A percentile compares a stretch with the other conserved stretches of the same genome.
phyloP scores from a whole-genome alignment of 2,113 vertebrate genomes.

The Apteryx owenii region DNA sequence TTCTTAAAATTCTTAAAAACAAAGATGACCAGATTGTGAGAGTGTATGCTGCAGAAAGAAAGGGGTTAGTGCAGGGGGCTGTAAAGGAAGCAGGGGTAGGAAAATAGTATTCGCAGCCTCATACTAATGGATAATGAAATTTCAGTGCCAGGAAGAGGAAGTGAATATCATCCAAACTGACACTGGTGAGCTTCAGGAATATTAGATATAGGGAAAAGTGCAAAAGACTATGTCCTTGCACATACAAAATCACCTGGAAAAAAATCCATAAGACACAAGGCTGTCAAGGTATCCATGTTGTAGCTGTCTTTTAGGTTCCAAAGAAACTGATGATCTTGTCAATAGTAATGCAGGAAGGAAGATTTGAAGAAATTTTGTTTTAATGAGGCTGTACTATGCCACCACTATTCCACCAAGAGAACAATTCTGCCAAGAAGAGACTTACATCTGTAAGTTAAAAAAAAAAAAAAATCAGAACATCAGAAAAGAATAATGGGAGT shows the following conservation, averaged over 20 bases:
- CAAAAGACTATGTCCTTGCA: background rate
- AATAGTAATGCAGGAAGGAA: background rate
- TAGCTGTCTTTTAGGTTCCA: background rate
- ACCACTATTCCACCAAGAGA: background rate
- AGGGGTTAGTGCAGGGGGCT: accelerated
- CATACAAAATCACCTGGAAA: background rate
- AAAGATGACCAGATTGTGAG: background rate
- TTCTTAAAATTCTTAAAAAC: background rate
- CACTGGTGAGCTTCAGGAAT: background rate
- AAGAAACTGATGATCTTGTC: background rate
- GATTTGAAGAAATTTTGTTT: background rate
- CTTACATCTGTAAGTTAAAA: background rate
- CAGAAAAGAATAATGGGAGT: background rate
- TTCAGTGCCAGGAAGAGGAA: background rate
- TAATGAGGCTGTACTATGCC: background rate
- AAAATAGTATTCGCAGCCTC: background rate
- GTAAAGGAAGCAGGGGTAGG: accelerated
- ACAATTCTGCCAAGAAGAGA: background rate
- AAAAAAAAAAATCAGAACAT: background rate
- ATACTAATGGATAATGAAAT: background rate
- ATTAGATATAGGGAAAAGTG: background rate
- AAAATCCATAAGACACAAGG: background rate
- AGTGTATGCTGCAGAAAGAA: background rate
- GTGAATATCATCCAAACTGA: background rate
- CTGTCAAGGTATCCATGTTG: background rate